Evolutionary conservation across 2,888 invertebrate species (phyloP).

Genomic region (Psococerastis gibbosa): DNA sequence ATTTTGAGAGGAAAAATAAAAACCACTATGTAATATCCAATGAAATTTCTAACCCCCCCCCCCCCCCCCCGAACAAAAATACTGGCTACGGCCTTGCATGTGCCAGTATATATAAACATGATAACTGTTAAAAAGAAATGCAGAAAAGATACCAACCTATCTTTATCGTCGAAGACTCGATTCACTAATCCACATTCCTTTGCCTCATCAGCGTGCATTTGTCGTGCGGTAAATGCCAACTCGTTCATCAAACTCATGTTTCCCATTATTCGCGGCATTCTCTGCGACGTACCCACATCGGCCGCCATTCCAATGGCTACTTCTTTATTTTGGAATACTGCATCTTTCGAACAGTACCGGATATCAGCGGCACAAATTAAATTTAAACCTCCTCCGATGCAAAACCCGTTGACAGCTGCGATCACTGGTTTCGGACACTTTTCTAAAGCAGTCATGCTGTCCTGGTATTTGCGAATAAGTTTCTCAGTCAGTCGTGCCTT

Average conservation of each 20-base stretch:
- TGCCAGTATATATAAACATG: too few species aligned
- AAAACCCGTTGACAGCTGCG: slow-evolving; percentile 67
- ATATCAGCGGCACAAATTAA: slow-evolving; percentile 81
- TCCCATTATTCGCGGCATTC: slow-evolving; percentile 78
- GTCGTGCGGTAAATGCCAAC: slow-evolving; percentile 69
- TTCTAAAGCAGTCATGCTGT: slow-evolving; percentile 62
- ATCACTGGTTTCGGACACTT: slow-evolving; percentile 83
- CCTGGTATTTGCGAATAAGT: slow-evolving; percentile 49
- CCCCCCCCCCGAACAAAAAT: too few species aligned
- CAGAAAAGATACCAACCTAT: too few species aligned
- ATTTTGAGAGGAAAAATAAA: too few species aligned
- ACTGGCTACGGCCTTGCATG: too few species aligned
- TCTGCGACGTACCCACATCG: slow-evolving; percentile 86
- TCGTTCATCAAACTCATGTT: slow-evolving; percentile 76
- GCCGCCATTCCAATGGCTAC: slow-evolving; percentile 67
- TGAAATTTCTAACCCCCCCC: too few species aligned
- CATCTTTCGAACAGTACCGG: slow-evolving; percentile 72
- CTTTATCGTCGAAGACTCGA: slow-evolving; percentile 45
- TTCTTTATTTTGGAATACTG: slow-evolving; percentile 86
- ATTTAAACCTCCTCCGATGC: slow-evolving; percentile 84
- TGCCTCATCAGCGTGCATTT: slow-evolving; percentile 65
- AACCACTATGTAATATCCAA: too few species aligned
- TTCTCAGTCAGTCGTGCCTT: slow-evolving; percentile 46
- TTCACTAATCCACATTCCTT: slow-evolving; percentile 66
- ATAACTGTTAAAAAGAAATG: too few species aligned